phyloP scores from a whole-genome alignment of 2,888 invertebrate genomes.

The Rhingia campestris region DNA sequence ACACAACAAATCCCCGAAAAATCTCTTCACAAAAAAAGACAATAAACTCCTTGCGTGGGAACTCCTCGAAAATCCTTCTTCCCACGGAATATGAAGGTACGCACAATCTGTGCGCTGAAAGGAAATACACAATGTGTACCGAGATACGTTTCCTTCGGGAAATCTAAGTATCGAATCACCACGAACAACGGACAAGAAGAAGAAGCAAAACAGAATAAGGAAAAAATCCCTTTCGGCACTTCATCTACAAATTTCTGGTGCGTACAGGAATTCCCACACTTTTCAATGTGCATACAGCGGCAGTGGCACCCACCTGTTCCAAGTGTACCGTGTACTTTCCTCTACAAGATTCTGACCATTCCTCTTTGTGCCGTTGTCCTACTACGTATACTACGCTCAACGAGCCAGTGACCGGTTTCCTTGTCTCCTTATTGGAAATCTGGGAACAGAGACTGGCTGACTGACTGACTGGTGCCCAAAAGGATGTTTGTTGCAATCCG shows the following conservation, averaged over 20 bases:
- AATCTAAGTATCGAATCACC: constrained; percentile 57
- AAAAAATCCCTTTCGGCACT: constrained; percentile 5
- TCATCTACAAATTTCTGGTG: constrained; percentile 26
- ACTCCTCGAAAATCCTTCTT: constrained; percentile 78
- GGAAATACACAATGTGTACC: constrained; percentile 46
- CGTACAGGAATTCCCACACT: constrained; percentile 74
- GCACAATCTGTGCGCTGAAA: constrained; percentile 74
- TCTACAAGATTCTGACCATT: constrained; percentile 26
- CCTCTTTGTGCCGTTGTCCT: constrained; percentile 59
- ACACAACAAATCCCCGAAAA: constrained; percentile 43
- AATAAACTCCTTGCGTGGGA: constrained; percentile 78
- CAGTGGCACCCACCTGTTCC: constrained; percentile 72
- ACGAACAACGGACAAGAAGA: constrained; percentile 15
- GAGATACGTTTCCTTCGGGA: constrained; percentile 66
- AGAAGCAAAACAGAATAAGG: background rate
- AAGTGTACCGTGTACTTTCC: constrained; percentile 46
- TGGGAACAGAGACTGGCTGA: constrained; percentile 50
- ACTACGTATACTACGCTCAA: constrained; percentile 11
- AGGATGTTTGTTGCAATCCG: constrained; percentile 69
- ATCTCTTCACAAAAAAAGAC: constrained; percentile 18
- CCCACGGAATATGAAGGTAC: constrained; percentile 76
- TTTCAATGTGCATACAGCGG: constrained; percentile 9
- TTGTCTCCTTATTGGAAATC: constrained; percentile 70
- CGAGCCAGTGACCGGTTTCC: constrained; percentile 67
- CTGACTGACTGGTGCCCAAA: constrained; percentile 64